Conservation (phyloP, 2,113 vertebrate genomes). For the Ranitomeya imitator region DNA sequence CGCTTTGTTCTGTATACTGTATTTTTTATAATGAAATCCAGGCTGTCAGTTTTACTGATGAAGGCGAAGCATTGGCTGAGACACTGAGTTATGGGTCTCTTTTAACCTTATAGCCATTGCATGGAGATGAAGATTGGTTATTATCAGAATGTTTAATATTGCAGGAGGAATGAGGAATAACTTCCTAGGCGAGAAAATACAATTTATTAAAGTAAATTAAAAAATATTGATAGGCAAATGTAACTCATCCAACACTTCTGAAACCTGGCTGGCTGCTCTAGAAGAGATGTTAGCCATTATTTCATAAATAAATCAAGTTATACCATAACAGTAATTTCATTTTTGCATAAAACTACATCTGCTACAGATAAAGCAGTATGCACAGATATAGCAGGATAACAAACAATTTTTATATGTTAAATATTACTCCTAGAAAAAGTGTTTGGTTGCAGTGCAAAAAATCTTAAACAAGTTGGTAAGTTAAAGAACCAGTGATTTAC, state of each 20-base stretch:
- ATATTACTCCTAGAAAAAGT: background rate
- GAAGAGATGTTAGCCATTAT: background rate
- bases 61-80: conserved; percentile 51
- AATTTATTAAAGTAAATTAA: conserved; percentile 52
- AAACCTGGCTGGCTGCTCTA: background rate
- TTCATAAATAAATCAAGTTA: background rate
- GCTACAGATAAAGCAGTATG: too few species aligned
- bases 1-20: conserved; percentile 45
- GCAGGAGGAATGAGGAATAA: conserved; percentile 31
- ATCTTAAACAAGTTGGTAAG: background rate
- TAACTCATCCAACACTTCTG: background rate
- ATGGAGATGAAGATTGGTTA: conserved; percentile 50
- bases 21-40: conserved; percentile 57
- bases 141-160: conserved; percentile 53
- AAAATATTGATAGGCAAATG: conserved; percentile 40
- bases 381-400: background rate
- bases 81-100: conserved; percentile 56
- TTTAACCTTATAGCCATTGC: conserved; percentile 53
- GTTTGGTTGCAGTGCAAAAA: background rate
- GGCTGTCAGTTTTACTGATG: conserved; percentile 57
- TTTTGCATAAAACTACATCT: background rate
- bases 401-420: background rate
- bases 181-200: conserved; percentile 31
- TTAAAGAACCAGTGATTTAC: background rate
- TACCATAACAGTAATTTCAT: background rate